Percentiles rank a stretch among this genome's conserved stretches.
Evolutionary conservation across 2,888 invertebrate genomes (phyloP).

Genomic region (Dryadula phaetusa): DNA sequence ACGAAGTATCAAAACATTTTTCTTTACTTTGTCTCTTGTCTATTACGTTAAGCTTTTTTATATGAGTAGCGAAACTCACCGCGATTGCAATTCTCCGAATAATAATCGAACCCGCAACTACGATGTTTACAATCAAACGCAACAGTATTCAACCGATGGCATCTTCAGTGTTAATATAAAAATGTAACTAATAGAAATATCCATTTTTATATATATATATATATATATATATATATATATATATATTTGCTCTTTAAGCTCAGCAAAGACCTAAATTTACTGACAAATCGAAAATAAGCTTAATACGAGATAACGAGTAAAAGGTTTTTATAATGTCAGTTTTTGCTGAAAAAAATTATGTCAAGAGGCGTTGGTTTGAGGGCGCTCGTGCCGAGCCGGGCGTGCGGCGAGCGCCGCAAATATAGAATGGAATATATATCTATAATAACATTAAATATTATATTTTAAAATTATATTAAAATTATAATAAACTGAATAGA

Average conservation of each 20-base stretch:
- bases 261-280: not conserved
- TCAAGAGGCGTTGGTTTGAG: slow-evolving; percentile 26
- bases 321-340: slow-evolving; percentile 19
- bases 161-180: too few species aligned
- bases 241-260: too few species aligned
- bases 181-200: too few species aligned
- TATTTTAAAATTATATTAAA: too few species aligned
- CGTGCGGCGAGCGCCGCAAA: not conserved
- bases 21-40: too few species aligned
- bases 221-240: too few species aligned
- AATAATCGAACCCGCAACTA: not conserved
- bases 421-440: not conserved
- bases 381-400: slow-evolving; percentile 17
- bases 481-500: too few species aligned
- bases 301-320: slow-evolving; percentile 17
- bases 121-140: not conserved
- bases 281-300: slow-evolving; percentile 14
- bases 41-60: too few species aligned
- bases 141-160: too few species aligned
- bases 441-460: not conserved
- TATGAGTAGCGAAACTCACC: too few species aligned
- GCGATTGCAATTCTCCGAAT: not conserved
- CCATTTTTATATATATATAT: too few species aligned
- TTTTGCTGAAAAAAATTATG: slow-evolving; percentile 20
- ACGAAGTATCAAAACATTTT: too few species aligned